A percentile compares a stretch with the other conserved stretches of the same genome.
phyloP scores from a whole-genome alignment of 1,140 invertebrate species.

The Teleogryllus occipitalis region DNA sequence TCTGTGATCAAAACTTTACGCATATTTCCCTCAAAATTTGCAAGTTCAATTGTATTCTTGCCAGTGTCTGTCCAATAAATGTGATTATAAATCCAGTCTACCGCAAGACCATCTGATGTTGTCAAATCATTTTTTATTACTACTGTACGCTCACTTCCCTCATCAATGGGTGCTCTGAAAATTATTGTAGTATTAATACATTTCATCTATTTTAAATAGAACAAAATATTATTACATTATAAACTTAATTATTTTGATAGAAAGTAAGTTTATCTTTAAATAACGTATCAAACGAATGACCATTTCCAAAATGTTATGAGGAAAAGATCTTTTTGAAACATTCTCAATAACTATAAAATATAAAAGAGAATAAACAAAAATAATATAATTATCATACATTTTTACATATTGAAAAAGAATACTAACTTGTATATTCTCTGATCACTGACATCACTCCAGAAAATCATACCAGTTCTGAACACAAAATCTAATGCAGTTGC shows the following conservation, averaged over 20 bases:
- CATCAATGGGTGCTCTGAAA: slow-evolving; percentile 77
- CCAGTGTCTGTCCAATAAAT: slow-evolving; percentile 95
- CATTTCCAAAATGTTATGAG: too few relatives aligned
- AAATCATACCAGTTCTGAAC: slow-evolving; percentile 82
- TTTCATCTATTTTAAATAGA: background rate
- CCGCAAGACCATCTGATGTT: slow-evolving; percentile 85
- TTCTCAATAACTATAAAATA: background rate
- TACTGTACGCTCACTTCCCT: slow-evolving; percentile 71
- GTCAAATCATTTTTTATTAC: slow-evolving; percentile 75
- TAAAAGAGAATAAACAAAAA: background rate
- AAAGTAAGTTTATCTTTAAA: too few relatives aligned
- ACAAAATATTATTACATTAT: background rate
- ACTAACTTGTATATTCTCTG: slow-evolving; percentile 82
- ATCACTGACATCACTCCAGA: slow-evolving; percentile 87
- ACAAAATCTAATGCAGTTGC: slow-evolving; percentile 84
- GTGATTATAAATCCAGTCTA: slow-evolving; percentile 95
- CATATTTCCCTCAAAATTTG: slow-evolving; percentile 83
- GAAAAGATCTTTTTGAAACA: too few relatives aligned
- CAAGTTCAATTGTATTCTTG: slow-evolving; percentile 81
- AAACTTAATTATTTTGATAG: background rate
- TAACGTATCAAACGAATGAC: too few relatives aligned
- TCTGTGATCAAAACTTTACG: slow-evolving; percentile 76
- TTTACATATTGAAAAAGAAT: background rate
- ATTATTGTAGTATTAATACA: slow-evolving; percentile 6
- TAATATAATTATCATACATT: background rate